Percentiles rank a stretch among this genome's conserved stretches.
Evolutionary conservation across 2,797 vertebrate genomes (phyloP).

Genomic region (Catostomus latipinnis): DNA sequence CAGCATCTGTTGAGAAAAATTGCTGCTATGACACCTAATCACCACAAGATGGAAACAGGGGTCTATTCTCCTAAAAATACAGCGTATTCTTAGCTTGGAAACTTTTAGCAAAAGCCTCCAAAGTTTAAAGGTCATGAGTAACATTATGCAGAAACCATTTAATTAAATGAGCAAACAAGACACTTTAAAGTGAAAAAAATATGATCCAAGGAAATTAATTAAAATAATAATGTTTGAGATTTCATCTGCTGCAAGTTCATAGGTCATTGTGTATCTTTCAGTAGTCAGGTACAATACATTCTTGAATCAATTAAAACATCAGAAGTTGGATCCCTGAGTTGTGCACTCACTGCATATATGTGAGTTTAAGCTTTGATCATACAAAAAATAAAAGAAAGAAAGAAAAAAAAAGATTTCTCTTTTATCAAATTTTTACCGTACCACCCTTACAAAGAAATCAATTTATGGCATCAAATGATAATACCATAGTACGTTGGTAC

Average conservation of each 20-base stretch:
- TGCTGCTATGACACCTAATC: constrained; percentile 12
- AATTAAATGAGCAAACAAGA: not conserved
- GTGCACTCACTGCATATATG: too few relatives aligned
- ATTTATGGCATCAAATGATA: not conserved
- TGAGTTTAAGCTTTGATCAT: too few relatives aligned
- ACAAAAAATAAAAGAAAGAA: too few relatives aligned
- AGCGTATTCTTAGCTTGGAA: not conserved
- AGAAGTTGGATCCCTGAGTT: not conserved
- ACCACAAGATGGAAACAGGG: constrained; percentile 50
- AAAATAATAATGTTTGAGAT: not conserved
- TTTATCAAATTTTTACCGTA: too few relatives aligned
- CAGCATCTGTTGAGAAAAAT: too few relatives aligned
- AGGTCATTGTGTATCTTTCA: too few relatives aligned
- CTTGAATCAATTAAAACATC: not conserved
- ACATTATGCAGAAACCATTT: not conserved
- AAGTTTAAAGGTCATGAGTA: not conserved
- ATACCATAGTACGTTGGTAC: not conserved
- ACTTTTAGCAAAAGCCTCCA: not conserved
- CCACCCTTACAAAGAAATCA: too few relatives aligned
- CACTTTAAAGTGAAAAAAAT: not conserved
- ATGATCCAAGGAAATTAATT: not conserved
- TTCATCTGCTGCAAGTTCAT: not conserved
- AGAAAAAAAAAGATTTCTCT: too few relatives aligned
- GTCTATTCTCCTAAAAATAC: constrained; percentile 24
- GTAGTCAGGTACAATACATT: too few relatives aligned